These are phyloP conservation scores for Heliornis fulica DNA, from an alignment of 2,113 vertebrate genomes.

Conservation along the genomic window DNA sequence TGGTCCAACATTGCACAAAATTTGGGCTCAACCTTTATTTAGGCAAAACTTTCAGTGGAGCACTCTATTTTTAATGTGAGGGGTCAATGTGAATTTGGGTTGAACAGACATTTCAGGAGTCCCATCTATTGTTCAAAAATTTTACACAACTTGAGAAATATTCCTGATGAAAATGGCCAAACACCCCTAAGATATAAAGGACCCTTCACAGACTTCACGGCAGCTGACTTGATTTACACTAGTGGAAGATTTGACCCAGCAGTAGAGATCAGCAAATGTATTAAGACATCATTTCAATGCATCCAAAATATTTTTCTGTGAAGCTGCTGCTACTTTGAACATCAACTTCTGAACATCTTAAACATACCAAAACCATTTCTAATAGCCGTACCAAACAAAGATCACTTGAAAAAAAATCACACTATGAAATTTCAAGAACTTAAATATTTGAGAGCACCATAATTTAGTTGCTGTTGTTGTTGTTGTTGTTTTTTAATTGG, in stretches of 20 bases:
- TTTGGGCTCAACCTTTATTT: neutral
- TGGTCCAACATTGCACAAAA: slow-evolving; percentile 44
- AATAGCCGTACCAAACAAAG: neutral
- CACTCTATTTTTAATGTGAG: neutral
- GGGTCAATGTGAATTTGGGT: neutral
- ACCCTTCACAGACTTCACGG: neutral
- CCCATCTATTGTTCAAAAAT: neutral
- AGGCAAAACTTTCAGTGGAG: neutral
- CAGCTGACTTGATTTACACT: neutral
- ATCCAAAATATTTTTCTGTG: neutral
- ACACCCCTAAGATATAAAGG: neutral
- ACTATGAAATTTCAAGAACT: neutral
- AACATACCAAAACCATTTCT: neutral
- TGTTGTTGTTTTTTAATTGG: neutral
- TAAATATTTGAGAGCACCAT: neutral
- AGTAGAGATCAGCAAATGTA: neutral
- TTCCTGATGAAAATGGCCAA: neutral
- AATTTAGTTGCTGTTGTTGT: neutral
- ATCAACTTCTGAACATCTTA: neutral
- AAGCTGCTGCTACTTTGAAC: neutral
- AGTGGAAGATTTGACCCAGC: neutral
- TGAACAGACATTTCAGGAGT: neutral
- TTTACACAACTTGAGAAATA: neutral
- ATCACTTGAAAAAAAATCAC: neutral
- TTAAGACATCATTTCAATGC: neutral